Evolutionary conservation across 2,888 invertebrate species (phyloP).

Genomic region (Mimas tiliae): DNA sequence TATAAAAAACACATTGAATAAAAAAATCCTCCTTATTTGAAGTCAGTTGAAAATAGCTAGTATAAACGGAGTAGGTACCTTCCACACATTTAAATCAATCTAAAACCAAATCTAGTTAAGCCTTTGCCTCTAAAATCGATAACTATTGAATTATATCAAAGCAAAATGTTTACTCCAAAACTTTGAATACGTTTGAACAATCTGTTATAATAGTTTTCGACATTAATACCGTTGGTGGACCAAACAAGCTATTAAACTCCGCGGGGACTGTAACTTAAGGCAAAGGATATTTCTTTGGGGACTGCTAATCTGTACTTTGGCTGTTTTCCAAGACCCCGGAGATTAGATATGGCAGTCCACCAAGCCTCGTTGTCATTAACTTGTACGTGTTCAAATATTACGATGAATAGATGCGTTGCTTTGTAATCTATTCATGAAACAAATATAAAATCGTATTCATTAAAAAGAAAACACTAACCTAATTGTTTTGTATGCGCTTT

Average conservation of each 20-base stretch:
- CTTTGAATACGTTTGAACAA: constrained; percentile 27
- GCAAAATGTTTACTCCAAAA: constrained; percentile 25
- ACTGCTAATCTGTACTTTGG: constrained; percentile 72
- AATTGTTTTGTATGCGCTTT: no score
- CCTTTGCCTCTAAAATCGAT: constrained; percentile 22
- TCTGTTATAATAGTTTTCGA: constrained; percentile 20
- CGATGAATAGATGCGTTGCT: background rate
- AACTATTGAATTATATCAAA: constrained; percentile 23
- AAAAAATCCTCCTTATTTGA: no score
- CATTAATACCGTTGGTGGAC: constrained; percentile 34
- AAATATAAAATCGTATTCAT: no score
- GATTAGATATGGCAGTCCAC: constrained; percentile 60
- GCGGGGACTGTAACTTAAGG: constrained; percentile 43
- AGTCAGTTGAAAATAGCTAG: no score
- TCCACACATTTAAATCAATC: background rate
- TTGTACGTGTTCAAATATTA: constrained; percentile 30
- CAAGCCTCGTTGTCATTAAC: constrained; percentile 48
- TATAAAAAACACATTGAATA: no score
- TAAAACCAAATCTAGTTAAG: background rate
- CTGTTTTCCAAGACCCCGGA: constrained; percentile 59
- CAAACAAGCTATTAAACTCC: constrained; percentile 46
- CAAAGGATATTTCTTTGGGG: constrained; percentile 61
- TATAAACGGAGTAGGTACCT: background rate
- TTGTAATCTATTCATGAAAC: background rate
- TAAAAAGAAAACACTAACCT: no score